Evolutionary conservation across 2,888 invertebrate species (phyloP).

Genomic region (Drosophila subsilvestris): DNA sequence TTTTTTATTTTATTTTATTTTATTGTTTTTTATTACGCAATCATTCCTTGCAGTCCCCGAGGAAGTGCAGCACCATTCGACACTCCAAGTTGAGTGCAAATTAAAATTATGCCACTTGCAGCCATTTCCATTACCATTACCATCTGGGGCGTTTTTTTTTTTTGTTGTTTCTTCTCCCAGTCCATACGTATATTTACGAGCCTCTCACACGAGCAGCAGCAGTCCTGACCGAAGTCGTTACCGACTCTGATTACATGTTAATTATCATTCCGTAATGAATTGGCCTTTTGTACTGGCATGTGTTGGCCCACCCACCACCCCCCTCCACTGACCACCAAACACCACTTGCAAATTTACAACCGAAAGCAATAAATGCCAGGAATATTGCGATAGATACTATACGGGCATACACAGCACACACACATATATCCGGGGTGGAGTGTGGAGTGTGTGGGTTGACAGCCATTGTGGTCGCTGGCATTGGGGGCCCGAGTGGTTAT

Average conservation of each 20-base stretch:
- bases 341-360: conserved; percentile 20
- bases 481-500: conserved; percentile 14
- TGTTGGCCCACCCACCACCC: not conserved
- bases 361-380: conserved; percentile 22
- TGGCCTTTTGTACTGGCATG: conserved; percentile 43
- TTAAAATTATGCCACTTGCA: conserved; percentile 49
- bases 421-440: too few species aligned
- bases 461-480: conserved; percentile 13
- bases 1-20: conserved; percentile 57
- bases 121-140: conserved; percentile 40
- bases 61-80: conserved; percentile 21
- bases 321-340: too few species aligned
- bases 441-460: conserved; percentile 10
- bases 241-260: conserved; percentile 75
- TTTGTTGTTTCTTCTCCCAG: not conserved
- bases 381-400: conserved; percentile 14
- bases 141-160: not conserved
- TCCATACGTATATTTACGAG: conserved; percentile 42
- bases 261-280: conserved; percentile 62
- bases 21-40: conserved; percentile 63
- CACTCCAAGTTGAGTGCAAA: conserved; percentile 30
- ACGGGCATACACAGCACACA: not conserved
- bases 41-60: conserved; percentile 40
- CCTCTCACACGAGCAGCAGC: conserved; percentile 1
- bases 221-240: conserved; percentile 51